These are phyloP conservation scores for Lepidocyrtinus sp. DNA, from an alignment of 2,888 invertebrate species.

Conservation along the genomic window DNA sequence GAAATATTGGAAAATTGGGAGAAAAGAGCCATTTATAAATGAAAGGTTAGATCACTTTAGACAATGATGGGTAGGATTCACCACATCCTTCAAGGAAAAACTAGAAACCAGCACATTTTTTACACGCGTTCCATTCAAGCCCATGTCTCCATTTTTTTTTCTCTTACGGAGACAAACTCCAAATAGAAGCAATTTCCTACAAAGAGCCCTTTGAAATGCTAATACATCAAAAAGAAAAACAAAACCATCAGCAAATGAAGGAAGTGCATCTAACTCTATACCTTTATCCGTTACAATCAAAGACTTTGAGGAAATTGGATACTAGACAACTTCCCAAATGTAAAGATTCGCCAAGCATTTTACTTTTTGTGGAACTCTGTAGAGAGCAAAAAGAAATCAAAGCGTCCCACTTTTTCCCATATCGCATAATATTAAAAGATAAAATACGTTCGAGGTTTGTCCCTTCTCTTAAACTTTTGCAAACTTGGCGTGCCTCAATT, in stretches of 20 bases:
- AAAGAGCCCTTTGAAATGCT: background rate
- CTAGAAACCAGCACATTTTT: conserved; percentile 30
- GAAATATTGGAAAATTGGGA: too few relatives aligned
- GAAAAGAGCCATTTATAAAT: too few relatives aligned
- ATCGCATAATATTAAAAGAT: conserved; percentile 2
- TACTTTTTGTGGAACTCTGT: too few relatives aligned
- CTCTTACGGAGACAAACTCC: too few relatives aligned
- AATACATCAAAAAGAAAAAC: background rate
- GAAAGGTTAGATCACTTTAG: too few relatives aligned
- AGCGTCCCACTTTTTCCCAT: background rate
- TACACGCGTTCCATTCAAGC: too few relatives aligned
- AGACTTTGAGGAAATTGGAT: background rate
- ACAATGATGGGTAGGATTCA: too few relatives aligned
- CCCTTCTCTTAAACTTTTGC: background rate
- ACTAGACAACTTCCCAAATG: background rate
- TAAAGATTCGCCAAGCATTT: background rate
- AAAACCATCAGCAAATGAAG: background rate
- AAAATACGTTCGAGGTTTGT: background rate
- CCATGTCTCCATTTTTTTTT: too few relatives aligned
- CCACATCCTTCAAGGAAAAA: too few relatives aligned
- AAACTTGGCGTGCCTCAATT: conserved; percentile 28
- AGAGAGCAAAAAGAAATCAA: too few relatives aligned
- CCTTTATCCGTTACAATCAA: too few relatives aligned
- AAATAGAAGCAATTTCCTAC: too few relatives aligned
- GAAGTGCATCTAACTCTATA: background rate